Base-by-base conservation (phyloP, 2,888 invertebrate genomes). In the Phortica okadai region DNA sequence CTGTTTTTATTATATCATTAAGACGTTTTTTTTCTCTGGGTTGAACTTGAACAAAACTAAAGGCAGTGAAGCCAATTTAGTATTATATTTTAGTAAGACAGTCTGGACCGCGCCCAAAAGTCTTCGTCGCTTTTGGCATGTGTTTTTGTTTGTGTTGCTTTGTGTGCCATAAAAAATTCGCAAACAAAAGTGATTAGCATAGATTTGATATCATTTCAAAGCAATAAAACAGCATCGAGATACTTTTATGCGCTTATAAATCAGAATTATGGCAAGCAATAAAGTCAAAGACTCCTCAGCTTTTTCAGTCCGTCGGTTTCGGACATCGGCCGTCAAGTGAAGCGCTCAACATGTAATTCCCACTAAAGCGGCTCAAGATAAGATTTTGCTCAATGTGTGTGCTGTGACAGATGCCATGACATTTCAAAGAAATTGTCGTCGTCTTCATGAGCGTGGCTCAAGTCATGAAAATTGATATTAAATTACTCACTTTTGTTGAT, bases 401-500 rank as follows among this genome's bases (percentile, higher is more conserved):
- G 25, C 16, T 25, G 11, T 62, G 62, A 7, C 62, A 7, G 7
- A 62, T 25, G 59, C 16, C 16, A 16, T 62, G 25, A 6, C 73
- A 70, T 72, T 74, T 62, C 44, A 56, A 62, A 64, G 62, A 44
- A 70, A 8, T 50, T 21, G 54, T 16, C 25, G 33, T 66, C 64
- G 72, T 64, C 58, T 64, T 59, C 66, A 25, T 67, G 54, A 14
- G n/a, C 45, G 54, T 79, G 80, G 87, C 83, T 86, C 88, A 87
- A 74, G 74, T 76, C 79, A 83, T 33, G 85, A 88, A 85, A 85
- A 86, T 85, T 85, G 86, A 84, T 87, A 89, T 89, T 88, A 88
- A 88, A 87, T 88, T 88, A 86, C 84, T 84, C 82, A 83, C 85
- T 84, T 86, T 85, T 83, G 79, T 87, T 87, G 88, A 89, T 89